phyloP scores from a whole-genome alignment of 2,113 vertebrate genomes.

The Kobus ellipsiprymnus region DNA sequence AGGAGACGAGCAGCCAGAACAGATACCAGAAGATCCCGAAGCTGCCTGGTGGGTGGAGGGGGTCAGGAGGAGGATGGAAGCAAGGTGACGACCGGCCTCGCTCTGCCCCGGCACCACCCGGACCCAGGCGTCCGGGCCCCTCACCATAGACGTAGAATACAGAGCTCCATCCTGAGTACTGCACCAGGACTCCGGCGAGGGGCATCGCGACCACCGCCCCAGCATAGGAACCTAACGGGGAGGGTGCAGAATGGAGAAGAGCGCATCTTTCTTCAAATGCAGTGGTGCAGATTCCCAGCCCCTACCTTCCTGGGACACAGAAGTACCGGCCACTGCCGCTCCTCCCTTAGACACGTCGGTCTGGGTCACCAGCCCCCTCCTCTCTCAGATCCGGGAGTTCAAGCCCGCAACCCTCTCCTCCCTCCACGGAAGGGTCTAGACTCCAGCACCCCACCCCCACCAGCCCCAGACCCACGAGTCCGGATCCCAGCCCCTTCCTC shows the following conservation, averaged over 20 bases:
- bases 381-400: neutral
- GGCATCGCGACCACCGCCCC: constrained; percentile 95
- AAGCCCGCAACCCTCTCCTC: neutral
- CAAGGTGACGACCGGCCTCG: neutral
- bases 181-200: constrained; percentile 90
- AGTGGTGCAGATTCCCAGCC: neutral
- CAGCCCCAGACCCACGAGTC: neutral
- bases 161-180: constrained; percentile 92
- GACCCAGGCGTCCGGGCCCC: neutral
- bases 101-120: neutral
- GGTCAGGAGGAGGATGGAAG: neutral
- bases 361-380: neutral
- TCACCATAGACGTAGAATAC: constrained; percentile 94
- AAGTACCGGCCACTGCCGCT: neutral
- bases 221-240: constrained; percentile 88
- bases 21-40: constrained; percentile 82
- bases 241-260: neutral
- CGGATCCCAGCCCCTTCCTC: neutral
- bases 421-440: neutral
- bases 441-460: neutral
- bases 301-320: neutral
- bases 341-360: neutral
- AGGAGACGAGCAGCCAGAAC: constrained; percentile 81
- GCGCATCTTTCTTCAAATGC: neutral
- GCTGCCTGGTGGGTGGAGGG: constrained; percentile 67